Percentiles rank a stretch among this genome's conserved stretches.
Conservation (phyloP, 2,797 vertebrate species). For the Anguilla pacifica region DNA sequence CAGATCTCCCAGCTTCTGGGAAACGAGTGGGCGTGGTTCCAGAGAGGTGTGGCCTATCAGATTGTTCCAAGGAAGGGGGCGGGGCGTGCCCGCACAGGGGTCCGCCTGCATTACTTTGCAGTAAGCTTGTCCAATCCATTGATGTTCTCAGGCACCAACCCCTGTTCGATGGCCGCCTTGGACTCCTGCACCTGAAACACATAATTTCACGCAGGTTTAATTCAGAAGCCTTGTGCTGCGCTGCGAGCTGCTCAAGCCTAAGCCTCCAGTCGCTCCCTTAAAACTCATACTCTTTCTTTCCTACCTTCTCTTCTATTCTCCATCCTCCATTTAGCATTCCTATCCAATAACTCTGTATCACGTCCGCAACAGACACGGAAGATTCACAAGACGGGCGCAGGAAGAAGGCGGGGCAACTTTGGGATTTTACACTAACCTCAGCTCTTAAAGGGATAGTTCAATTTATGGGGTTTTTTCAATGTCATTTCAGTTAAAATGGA, state of each 20-base stretch:
- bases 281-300: neutral
- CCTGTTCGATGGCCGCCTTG: conserved; percentile 66
- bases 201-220: conserved; percentile 16
- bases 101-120: conserved; percentile 34
- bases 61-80: conserved; percentile 21
- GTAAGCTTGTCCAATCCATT: conserved; percentile 53
- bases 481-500: too few species aligned
- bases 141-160: conserved; percentile 62
- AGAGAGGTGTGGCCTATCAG: conserved; percentile 11
- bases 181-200: conserved; percentile 75
- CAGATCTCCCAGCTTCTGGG: neutral
- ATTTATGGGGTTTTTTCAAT: too few species aligned
- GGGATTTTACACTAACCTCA: neutral
- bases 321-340: neutral
- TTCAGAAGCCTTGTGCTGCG: neutral
- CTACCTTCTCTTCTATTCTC: neutral
- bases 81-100: neutral
- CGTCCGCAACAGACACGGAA: neutral
- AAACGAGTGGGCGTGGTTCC: neutral
- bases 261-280: neutral
- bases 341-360: neutral
- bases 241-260: neutral
- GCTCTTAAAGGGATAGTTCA: neutral
- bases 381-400: neutral
- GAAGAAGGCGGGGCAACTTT: neutral